phyloP scores from a whole-genome alignment of 1,140 invertebrate genomes.

The Harlomillsia oculata region DNA sequence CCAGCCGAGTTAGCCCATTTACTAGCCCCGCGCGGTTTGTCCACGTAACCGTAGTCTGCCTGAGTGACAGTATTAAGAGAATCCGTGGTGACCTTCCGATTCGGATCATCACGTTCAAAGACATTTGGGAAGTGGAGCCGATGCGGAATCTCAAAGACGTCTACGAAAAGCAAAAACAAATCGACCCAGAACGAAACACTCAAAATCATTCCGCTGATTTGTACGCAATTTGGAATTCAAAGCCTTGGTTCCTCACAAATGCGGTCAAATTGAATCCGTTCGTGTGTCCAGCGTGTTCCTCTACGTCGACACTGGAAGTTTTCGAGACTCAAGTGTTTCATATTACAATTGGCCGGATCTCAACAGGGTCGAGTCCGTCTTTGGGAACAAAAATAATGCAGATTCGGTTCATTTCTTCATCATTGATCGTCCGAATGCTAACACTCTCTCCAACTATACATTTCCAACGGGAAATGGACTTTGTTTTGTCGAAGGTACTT shows the following conservation, averaged over 20 bases:
- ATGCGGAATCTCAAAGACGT: not conserved
- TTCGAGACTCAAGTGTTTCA: too few species aligned
- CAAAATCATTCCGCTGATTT: not conserved
- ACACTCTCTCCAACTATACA: not conserved
- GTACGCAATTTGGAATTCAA: not conserved
- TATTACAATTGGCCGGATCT: not conserved
- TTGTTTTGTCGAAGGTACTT: not conserved
- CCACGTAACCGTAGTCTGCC: too few species aligned
- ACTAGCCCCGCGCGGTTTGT: too few species aligned
- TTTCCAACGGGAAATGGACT: not conserved
- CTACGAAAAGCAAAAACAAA: not conserved
- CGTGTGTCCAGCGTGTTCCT: not conserved
- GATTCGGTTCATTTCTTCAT: not conserved
- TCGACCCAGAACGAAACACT: not conserved
- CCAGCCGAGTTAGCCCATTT: too few species aligned
- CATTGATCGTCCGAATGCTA: not conserved
- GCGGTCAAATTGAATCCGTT: not conserved
- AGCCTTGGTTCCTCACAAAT: not conserved
- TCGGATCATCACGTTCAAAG: not conserved
- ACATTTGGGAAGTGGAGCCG: not conserved
- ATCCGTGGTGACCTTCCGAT: too few species aligned
- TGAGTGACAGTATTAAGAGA: too few species aligned
- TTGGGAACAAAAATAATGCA: not conserved
- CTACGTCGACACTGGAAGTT: not conserved
- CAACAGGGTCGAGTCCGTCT: not conserved